A percentile compares a stretch with the other conserved stretches of the same genome.
Conservation (phyloP, 2,797 vertebrate species). For the Fratercula arctica region DNA sequence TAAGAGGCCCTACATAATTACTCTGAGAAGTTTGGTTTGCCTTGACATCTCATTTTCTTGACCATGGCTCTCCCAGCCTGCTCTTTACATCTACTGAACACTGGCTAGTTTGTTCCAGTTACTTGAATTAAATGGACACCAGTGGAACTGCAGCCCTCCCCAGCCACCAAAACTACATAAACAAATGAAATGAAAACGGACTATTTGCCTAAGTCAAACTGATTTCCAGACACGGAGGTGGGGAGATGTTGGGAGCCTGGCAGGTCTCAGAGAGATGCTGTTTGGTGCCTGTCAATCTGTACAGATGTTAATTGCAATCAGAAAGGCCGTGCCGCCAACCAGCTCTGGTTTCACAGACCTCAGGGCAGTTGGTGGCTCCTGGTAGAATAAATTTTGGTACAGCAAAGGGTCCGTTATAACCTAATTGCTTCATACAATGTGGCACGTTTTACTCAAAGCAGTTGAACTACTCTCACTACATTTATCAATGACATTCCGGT, state of each 20-base stretch:
- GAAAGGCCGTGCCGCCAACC: constrained; percentile 1
- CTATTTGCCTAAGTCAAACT: constrained; percentile 78
- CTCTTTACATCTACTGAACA: not conserved
- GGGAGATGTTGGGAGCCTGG: constrained; percentile 51
- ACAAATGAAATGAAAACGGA: constrained; percentile 59
- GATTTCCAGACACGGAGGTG: constrained; percentile 70
- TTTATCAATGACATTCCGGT: not conserved
- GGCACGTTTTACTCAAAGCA: not conserved
- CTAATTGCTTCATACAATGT: not conserved
- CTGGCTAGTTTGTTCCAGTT: constrained; percentile 43
- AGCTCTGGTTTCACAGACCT: constrained; percentile 28
- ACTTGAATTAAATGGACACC: not conserved
- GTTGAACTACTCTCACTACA: not conserved
- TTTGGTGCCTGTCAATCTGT: constrained; percentile 64
- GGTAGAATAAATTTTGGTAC: constrained; percentile 19
- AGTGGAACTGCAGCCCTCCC: constrained; percentile 5
- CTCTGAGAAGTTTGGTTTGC: not conserved
- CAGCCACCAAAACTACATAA: constrained; percentile 61
- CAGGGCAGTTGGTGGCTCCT: not conserved
- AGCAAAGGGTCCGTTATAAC: not conserved
- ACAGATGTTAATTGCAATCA: constrained; percentile 76
- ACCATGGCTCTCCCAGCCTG: not conserved
- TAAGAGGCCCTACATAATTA: not conserved
- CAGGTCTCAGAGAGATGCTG: constrained; percentile 67
- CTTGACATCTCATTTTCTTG: not conserved